phyloP scores from a whole-genome alignment of 2,888 invertebrate species.

The Acanthosepion esculentum region DNA sequence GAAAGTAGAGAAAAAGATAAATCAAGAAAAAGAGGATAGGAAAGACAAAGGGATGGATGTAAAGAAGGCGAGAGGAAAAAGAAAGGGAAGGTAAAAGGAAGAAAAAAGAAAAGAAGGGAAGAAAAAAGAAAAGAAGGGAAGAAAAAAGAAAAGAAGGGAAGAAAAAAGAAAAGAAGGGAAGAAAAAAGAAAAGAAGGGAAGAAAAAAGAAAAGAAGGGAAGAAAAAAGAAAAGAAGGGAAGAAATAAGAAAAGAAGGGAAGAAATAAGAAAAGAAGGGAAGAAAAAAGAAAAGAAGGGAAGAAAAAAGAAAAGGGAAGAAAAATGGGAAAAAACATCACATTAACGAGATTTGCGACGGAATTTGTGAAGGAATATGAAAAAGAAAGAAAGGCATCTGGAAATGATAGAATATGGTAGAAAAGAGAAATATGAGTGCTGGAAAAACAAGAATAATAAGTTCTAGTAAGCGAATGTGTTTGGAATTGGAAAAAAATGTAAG shows the following conservation, averaged over 20 bases:
- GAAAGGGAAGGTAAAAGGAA: background rate
- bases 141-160: background rate
- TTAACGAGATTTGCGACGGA: no score
- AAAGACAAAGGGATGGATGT: background rate
- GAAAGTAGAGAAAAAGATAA: background rate
- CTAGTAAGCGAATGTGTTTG: no score
- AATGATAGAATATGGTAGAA: no score
- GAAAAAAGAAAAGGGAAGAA: no score
- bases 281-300: background rate
- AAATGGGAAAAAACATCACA: background rate
- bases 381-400: no score
- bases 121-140: background rate
- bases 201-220: background rate
- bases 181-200: no score
- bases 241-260: no score
- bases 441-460: no score
- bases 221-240: background rate
- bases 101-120: background rate
- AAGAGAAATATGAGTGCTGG: no score
- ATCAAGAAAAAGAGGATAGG: background rate
- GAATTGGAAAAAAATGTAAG: no score
- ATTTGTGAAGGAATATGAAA: no score
- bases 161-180: background rate
- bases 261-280: background rate
- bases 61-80: background rate